Evolutionary conservation across 2,888 invertebrate genomes (phyloP), one percentile per base, ranked within the genome.

Genomic region (Spilarctia lutea): DNA sequence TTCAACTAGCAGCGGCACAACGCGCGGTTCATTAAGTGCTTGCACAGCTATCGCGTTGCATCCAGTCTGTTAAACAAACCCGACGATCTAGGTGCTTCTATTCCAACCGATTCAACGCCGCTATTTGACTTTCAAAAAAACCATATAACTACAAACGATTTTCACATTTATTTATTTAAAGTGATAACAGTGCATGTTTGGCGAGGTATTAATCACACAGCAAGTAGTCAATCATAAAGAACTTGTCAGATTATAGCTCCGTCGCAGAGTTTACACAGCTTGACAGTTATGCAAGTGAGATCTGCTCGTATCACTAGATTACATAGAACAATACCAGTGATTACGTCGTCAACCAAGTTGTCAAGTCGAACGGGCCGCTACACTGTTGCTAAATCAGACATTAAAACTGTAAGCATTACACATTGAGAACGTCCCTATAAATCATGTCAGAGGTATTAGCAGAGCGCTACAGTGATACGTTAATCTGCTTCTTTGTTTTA

Each of bases 401-500:
- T 91, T 90, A 92, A 93, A 93, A 91, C 91, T 88, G 87, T 90
- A 89, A 89, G 89, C 89, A 88, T 90, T 89, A 91, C 91, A 91
- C 91, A 90, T 89, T 85, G 87, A 92, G 92, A 92, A 92, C 93
- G 93, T 88, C 85, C 85, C 87, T 91, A 92, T 93, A 95, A 94
- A 94, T 94, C 93, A 94, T 93, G 95, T 94, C 95, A 94, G 85
- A 86, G 90, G 94, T 88, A 92, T 94, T 94, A 94, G 86, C 90
- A 87, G 87, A 86, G 87, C 82, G 89, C 89, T 79, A 87, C 89
- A 91, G 92, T 95, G 96, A 95, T 95, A 93, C 94, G 89, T 94
- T 95, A 95, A 95, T 95, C 95, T 91, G 91, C 88, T 87, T 95
- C 94, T 95, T 94, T 95, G 94, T 95, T 95, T 94, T 94, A 90